Evolutionary conservation across 2,888 invertebrate species (phyloP), one percentile per base, ranked within the genome.

Genomic region (Phyllotreta striolata): DNA sequence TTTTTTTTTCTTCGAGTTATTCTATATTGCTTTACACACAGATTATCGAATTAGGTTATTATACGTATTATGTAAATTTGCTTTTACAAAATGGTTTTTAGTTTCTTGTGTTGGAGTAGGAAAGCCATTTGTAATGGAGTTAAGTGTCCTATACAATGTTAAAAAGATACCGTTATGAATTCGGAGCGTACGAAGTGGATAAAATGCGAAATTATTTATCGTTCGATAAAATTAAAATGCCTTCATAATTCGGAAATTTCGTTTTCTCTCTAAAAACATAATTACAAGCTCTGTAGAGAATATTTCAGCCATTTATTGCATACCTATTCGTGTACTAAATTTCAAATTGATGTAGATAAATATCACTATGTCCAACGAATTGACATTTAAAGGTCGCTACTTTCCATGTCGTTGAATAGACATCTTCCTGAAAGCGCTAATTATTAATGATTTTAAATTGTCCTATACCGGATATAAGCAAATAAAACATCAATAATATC

Each of bases 351-450:
- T 61, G 58, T 64, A 59, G 64, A 62, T 64, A 66, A 67, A 68
- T 68, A 66, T 62, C 64, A 59, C 64, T 10, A 38, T 66, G 66
- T 66, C 64, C 68, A 64, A 64, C 61, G 66, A 44, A 62, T 66
- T 75, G 78, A 77, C 77, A 78, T 78, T 78, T 78, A 78, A 78
- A 78, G 76, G 78, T 77, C 77, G 68, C 58, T 63, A 47, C 62
- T 67, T 68, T 66, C 70, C 64, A 66, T 70, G 70, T 68, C 70
- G 72, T 62, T 66, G 68, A 66, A 65, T 62, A 51, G 63, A 63
- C 62, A 61, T 62, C 66, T 56, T 64, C 38, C 62, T 59, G 57
- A 61, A 65, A 66, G 67, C 59, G 51, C 62, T 69, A 64, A 69
- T 65, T 69, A 63, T 65, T 61, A 61, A 67, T 44, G 60, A 63